These are phyloP conservation scores for Aphelocoma coerulescens DNA, from an alignment of 2,113 vertebrate species.

Conservation along the genomic window DNA sequence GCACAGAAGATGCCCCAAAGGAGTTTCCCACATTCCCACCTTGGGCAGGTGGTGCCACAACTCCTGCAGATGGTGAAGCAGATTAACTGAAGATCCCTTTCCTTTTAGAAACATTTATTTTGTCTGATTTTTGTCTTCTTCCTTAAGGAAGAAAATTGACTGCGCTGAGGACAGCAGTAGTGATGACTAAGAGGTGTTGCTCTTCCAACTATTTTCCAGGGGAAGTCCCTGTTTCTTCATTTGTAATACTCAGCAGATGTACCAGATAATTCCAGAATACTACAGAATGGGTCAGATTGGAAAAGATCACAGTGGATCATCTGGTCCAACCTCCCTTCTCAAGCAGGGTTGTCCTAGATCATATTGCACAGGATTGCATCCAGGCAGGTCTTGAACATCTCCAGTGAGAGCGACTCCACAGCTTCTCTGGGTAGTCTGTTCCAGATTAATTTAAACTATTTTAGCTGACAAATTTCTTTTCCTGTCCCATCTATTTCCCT, in stretches of 20 bases:
- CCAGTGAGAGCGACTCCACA: not conserved
- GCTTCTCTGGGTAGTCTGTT: not conserved
- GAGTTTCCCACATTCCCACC: not conserved
- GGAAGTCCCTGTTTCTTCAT: not conserved
- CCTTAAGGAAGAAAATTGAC: not conserved
- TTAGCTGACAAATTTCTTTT: not conserved
- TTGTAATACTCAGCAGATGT: not conserved
- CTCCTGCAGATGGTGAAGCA: not conserved
- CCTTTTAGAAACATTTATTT: not conserved
- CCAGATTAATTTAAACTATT: not conserved
- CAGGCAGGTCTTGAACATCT: not conserved
- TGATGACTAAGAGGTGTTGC: not conserved
- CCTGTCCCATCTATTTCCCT: not conserved
- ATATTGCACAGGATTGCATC: not conserved
- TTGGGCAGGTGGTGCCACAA: accelerated
- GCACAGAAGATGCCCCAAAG: not conserved
- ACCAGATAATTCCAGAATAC: not conserved
- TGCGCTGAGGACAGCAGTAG: not conserved
- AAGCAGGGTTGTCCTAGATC: not conserved
- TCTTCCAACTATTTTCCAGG: not conserved
- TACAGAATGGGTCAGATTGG: not conserved
- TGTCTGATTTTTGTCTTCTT: not conserved
- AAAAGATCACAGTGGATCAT: not conserved
- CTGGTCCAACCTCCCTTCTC: not conserved
- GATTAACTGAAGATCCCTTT: not conserved